Conservation (phyloP, 2,888 invertebrate genomes). For the Pheosia gnoma region DNA sequence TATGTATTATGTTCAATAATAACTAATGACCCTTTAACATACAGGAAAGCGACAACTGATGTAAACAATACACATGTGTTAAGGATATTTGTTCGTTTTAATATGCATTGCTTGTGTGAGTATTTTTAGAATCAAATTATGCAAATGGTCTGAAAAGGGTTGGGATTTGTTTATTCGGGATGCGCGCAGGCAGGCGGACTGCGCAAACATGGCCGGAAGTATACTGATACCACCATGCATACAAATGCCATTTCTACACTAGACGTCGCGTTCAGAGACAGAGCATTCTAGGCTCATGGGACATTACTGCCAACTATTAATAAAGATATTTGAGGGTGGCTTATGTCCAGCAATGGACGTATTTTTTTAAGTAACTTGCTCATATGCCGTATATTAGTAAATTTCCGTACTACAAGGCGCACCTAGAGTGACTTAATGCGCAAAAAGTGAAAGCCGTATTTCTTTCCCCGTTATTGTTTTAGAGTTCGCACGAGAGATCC, state of each 20-base stretch:
- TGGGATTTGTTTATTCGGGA: conserved; percentile 47
- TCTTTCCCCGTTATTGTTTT: not conserved
- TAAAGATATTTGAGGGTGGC: no score
- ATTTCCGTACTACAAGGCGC: no score
- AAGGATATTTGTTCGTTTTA: conserved; percentile 4
- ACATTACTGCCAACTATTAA: not conserved
- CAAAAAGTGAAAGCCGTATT: not conserved
- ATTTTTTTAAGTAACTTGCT: no score
- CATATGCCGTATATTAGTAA: no score
- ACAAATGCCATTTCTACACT: conserved; percentile 31
- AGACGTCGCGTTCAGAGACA: conserved; percentile 11
- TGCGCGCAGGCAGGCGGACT: conserved; percentile 31
- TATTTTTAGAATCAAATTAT: conserved; percentile 4
- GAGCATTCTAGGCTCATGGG: not conserved
- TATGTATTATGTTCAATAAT: not conserved
- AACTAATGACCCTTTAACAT: not conserved
- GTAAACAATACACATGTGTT: not conserved
- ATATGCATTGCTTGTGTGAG: not conserved
- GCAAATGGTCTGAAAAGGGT: conserved; percentile 23
- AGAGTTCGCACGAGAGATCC: conserved; percentile 5
- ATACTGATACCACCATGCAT: conserved; percentile 27
- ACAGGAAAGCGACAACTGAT: not conserved
- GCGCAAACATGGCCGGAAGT: conserved; percentile 37
- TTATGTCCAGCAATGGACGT: no score
- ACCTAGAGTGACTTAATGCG: not conserved